Percentiles rank a stretch among this genome's conserved stretches.
Conservation (phyloP, 2,113 vertebrate species). For the Petromus typicus region DNA sequence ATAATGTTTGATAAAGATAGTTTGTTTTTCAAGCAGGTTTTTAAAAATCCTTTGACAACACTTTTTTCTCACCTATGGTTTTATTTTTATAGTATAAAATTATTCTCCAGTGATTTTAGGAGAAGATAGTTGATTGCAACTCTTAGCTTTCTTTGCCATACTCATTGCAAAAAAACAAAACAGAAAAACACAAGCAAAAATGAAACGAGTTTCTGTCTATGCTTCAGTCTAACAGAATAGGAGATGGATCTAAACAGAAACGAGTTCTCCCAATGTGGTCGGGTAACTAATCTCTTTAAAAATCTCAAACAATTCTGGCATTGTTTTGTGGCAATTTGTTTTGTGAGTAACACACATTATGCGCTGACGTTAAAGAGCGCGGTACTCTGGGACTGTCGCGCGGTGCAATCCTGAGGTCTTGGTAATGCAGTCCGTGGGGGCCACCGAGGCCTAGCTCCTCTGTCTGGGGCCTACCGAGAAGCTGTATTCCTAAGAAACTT, state of each 20-base stretch:
- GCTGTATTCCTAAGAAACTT: slow-evolving; percentile 26
- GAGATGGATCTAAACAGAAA: neutral
- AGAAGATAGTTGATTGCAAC: slow-evolving; percentile 59
- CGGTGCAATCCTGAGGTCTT: neutral
- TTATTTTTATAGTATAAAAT: slow-evolving; percentile 67
- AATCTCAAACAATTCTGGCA: slow-evolving; percentile 65
- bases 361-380: slow-evolving; percentile 23
- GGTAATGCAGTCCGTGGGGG: neutral
- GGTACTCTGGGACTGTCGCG: neutral
- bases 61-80: slow-evolving; percentile 22
- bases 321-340: slow-evolving; percentile 59
- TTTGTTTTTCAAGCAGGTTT: slow-evolving; percentile 73
- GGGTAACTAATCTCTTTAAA: slow-evolving; percentile 29
- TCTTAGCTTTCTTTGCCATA: slow-evolving; percentile 42
- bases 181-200: neutral
- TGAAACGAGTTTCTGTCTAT: slow-evolving; percentile 19
- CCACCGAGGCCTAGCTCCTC: neutral
- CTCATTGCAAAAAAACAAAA: neutral
- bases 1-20: slow-evolving; percentile 38
- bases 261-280: neutral
- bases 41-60: slow-evolving; percentile 21
- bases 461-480: neutral
- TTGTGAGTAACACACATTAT: slow-evolving; percentile 72
- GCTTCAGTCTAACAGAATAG: slow-evolving; percentile 63
- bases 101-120: slow-evolving; percentile 53